Conservation (phyloP, 2,797 vertebrate species). For the Cyprinodon diabolis region DNA sequence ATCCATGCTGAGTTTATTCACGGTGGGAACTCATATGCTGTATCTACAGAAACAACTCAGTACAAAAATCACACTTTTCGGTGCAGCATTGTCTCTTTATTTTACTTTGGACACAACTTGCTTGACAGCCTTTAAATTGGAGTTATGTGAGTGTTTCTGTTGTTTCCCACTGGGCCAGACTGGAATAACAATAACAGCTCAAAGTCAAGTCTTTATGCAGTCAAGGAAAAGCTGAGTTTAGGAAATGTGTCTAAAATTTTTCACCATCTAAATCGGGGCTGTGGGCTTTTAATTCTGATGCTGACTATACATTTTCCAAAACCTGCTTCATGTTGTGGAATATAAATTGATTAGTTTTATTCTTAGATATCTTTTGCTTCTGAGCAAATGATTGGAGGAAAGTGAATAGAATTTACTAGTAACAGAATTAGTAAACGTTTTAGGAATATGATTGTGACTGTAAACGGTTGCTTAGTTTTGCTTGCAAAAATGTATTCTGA, state of each 20-base stretch:
- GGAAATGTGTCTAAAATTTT: slow-evolving; percentile 47
- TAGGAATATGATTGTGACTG: not conserved
- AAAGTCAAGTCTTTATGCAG: slow-evolving; percentile 71
- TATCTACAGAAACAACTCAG: slow-evolving; percentile 40
- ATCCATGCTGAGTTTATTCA: slow-evolving; percentile 17
- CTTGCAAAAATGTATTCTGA: not conserved
- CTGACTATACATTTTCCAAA: slow-evolving; percentile 18
- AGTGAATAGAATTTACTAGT: not conserved
- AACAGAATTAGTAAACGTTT: not conserved
- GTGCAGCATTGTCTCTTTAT: slow-evolving; percentile 71
- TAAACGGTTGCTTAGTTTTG: not conserved
- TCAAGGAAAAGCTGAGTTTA: slow-evolving; percentile 57
- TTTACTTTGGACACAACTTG: slow-evolving; percentile 68
- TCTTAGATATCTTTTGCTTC: not conserved
- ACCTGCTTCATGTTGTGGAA: slow-evolving; percentile 15
- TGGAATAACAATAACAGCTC: slow-evolving; percentile 80
- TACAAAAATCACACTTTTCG: slow-evolving; percentile 54
- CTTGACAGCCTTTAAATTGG: slow-evolving; percentile 81
- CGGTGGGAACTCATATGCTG: slow-evolving; percentile 16
- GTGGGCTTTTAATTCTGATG: slow-evolving; percentile 20
- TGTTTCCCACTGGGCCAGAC: slow-evolving; percentile 70
- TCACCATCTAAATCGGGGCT: slow-evolving; percentile 35
- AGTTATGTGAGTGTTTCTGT: slow-evolving; percentile 77
- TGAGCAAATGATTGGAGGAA: not conserved
- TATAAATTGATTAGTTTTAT: not conserved